A percentile compares a stretch with the other conserved stretches of the same genome.
Conservation (phyloP, 2,888 invertebrate species). For the Morpho achilles region DNA sequence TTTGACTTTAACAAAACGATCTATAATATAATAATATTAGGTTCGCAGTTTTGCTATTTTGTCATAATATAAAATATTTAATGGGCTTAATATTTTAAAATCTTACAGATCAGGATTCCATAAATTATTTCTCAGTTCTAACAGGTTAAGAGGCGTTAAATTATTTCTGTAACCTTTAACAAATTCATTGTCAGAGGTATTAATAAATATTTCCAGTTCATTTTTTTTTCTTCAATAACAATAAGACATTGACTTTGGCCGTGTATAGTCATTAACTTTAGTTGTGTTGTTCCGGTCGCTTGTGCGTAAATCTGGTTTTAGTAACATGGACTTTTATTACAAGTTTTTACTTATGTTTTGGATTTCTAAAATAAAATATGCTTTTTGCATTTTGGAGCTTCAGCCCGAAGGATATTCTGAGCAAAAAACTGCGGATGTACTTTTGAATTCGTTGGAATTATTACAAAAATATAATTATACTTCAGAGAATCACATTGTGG, state of each 20-base stretch:
- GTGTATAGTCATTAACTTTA: conserved; percentile 28
- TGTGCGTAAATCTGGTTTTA: conserved; percentile 22
- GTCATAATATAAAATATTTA: too few species aligned
- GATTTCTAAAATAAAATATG: conserved; percentile 6
- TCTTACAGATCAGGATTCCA: too few species aligned
- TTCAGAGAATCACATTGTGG: conserved; percentile 47
- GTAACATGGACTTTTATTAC: conserved; percentile 19
- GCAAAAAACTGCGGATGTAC: conserved; percentile 28
- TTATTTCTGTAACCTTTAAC: too few species aligned
- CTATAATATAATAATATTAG: too few species aligned
- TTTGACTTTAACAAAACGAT: too few species aligned
- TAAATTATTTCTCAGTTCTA: too few species aligned
- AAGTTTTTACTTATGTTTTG: conserved; percentile 3
- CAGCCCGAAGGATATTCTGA: background rate
- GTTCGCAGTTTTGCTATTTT: too few species aligned
- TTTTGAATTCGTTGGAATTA: conserved; percentile 54
- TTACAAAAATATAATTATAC: conserved; percentile 49
- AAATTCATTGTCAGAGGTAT: too few species aligned
- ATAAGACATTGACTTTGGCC: conserved; percentile 31
- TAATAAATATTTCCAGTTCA: too few species aligned
- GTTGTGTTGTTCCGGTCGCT: conserved; percentile 26
- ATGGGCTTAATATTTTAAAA: too few species aligned
- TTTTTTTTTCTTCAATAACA: background rate
- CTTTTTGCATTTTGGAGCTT: background rate
- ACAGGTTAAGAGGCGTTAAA: too few species aligned